Conservation (phyloP, 2,797 vertebrate genomes). For the Cirrhinus mrigala region DNA sequence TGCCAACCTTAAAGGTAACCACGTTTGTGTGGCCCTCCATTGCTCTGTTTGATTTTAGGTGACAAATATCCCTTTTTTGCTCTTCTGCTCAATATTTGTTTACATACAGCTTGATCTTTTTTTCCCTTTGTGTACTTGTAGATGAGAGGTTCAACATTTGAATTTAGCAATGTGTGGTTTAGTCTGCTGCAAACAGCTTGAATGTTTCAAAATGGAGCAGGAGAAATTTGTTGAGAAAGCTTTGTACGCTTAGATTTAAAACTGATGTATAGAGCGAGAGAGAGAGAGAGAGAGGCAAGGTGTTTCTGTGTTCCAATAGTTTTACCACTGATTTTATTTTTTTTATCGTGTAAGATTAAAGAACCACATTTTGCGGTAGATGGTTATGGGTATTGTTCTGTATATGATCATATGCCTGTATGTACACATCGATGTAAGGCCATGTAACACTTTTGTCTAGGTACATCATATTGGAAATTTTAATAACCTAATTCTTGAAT, state of each 20-base stretch:
- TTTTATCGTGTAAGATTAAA: slow-evolving; percentile 48
- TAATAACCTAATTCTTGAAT: slow-evolving; percentile 57
- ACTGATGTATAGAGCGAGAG: slow-evolving; percentile 43
- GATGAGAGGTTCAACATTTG: slow-evolving; percentile 44
- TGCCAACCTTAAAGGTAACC: slow-evolving; percentile 47
- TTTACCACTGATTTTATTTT: slow-evolving; percentile 55
- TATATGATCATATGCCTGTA: slow-evolving; percentile 37
- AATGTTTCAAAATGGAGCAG: slow-evolving; percentile 48
- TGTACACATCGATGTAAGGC: slow-evolving; percentile 44
- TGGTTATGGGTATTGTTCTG: slow-evolving; percentile 43
- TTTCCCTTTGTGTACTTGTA: slow-evolving; percentile 49
- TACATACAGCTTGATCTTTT: slow-evolving; percentile 46
- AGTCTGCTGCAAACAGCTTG: slow-evolving; percentile 44
- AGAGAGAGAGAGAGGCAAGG: slow-evolving; percentile 25
- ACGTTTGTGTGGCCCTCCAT: slow-evolving; percentile 43
- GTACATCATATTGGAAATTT: slow-evolving; percentile 52
- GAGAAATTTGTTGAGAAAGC: slow-evolving; percentile 38
- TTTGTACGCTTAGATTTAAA: slow-evolving; percentile 43
- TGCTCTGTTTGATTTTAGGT: slow-evolving; percentile 47
- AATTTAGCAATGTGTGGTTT: slow-evolving; percentile 50
- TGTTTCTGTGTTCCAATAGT: slow-evolving; percentile 55
- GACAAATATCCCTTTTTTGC: slow-evolving; percentile 48
- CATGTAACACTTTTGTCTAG: slow-evolving; percentile 48
- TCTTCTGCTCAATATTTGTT: slow-evolving; percentile 49
- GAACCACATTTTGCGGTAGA: slow-evolving; percentile 55